Evolutionary conservation across 1,140 invertebrate genomes (phyloP).

Genomic region (Arctopsyche grandis): DNA sequence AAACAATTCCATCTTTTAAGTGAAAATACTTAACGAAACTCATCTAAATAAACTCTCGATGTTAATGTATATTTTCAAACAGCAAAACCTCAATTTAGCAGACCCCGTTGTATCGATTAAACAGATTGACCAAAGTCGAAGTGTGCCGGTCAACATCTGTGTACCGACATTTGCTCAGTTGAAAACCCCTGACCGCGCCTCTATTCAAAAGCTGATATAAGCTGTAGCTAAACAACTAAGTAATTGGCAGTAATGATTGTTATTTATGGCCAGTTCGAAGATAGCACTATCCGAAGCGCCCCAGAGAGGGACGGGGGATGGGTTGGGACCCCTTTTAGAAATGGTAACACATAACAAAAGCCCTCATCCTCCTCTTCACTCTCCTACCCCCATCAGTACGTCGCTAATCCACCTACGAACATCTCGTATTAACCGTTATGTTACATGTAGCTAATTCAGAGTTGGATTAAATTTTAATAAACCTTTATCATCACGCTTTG

Average conservation of each 20-base stretch:
- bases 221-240: slow-evolving; percentile 47
- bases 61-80: too few species aligned
- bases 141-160: too few species aligned
- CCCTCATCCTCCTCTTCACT: too few species aligned
- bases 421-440: neutral
- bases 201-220: slow-evolving; percentile 35
- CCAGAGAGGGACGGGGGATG: neutral
- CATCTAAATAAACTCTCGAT: too few species aligned
- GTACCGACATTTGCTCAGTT: neutral
- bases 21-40: too few species aligned
- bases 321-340: slow-evolving; percentile 2
- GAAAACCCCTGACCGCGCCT: neutral
- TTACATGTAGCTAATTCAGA: neutral
- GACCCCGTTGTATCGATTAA: too few species aligned
- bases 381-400: neutral
- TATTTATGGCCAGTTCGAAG: slow-evolving; percentile 49
- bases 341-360: neutral
- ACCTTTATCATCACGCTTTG: too few species aligned
- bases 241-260: slow-evolving; percentile 53
- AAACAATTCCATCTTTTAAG: too few species aligned
- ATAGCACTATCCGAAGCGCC: slow-evolving; percentile 47
- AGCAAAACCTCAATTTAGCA: too few species aligned
- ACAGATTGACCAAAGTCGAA: too few species aligned
- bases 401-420: slow-evolving; percentile 17
- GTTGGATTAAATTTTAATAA: too few species aligned